Base-by-base conservation (phyloP, 2,113 vertebrate species). In the zebrafish (Danio rerio) region DNA sequence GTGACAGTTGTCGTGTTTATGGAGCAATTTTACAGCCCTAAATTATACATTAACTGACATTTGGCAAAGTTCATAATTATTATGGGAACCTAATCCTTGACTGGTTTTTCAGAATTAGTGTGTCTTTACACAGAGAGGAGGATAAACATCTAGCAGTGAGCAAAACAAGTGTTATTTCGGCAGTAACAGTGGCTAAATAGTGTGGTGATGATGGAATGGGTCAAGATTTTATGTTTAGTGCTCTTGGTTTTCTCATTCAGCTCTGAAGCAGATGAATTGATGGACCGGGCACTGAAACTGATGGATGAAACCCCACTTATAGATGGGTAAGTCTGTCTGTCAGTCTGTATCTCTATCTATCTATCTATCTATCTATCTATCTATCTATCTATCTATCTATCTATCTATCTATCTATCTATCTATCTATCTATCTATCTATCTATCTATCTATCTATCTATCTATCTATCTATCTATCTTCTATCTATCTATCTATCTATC, bases 241-340 rank as follows among this genome's bases (percentile, higher is more conserved):
- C 83, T 80, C 13, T 89, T 81, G 58, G 58, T 84, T 5, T n/a
- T 92, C 47, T 66, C 75, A 0, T 0, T 89, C 50, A 88, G 80
- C 4, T 43, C 52, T 0, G 89, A 87, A 9, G 88, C 86, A 76
- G 89, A 95, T n/a, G 1, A 0, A 0, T 52, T 82, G 78, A 84
- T 68, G 77, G 71, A 83, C 0, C 70, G 75, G 81, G 96, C 96
- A 0, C 31, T 88, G 79, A 78, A 2, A 11, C 92, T 97, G 82
- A 96, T 97, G 96, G 82, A 63, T 2, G 81, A 69, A 20, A 91
- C 85, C 0, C 95, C 95, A 0, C 92, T 96, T 40, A 92, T 97
- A 0, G 96, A 97, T 0, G 96, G 96, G 96, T 96, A 90, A 94
- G 94, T 79, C 45, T 86, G 0, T 78, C 61, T 43, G 9, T 62